These are phyloP conservation scores for Hyles euphorbiae DNA, from an alignment of 1,140 invertebrate genomes.

Conservation along the genomic window DNA sequence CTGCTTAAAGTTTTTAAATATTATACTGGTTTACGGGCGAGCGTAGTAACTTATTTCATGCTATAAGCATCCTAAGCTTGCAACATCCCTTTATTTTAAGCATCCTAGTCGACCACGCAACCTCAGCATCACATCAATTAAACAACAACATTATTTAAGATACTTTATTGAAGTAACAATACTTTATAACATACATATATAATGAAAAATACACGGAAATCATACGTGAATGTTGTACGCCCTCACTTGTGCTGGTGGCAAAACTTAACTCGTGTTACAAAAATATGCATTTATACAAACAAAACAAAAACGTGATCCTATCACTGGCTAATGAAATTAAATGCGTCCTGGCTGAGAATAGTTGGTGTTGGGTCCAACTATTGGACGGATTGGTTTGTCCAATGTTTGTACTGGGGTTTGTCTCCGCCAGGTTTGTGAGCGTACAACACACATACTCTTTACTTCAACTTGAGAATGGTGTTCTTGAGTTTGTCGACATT, in stretches of 20 bases:
- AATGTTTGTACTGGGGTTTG: no score
- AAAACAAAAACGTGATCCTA: slow-evolving; percentile 20
- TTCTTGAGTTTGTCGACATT: slow-evolving; percentile 84
- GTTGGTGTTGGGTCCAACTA: no score
- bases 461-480: slow-evolving; percentile 78
- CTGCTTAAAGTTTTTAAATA: no score
- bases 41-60: no score
- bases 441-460: slow-evolving; percentile 27
- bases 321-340: background rate
- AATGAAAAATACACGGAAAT: slow-evolving; percentile 49
- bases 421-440: slow-evolving; percentile 5
- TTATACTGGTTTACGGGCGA: no score
- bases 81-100: no score
- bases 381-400: no score
- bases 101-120: no score
- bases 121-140: background rate
- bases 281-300: slow-evolving; percentile 10
- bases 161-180: slow-evolving; percentile 66
- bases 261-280: slow-evolving; percentile 8
- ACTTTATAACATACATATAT: slow-evolving; percentile 56
- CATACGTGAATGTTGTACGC: slow-evolving; percentile 40
- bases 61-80: no score
- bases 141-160: slow-evolving; percentile 11
- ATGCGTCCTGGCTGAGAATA: background rate
- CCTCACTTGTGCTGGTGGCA: slow-evolving; percentile 10